Evolutionary conservation across 2,888 invertebrate species (phyloP).

Genomic region (Cylindroiulus punctatus): DNA sequence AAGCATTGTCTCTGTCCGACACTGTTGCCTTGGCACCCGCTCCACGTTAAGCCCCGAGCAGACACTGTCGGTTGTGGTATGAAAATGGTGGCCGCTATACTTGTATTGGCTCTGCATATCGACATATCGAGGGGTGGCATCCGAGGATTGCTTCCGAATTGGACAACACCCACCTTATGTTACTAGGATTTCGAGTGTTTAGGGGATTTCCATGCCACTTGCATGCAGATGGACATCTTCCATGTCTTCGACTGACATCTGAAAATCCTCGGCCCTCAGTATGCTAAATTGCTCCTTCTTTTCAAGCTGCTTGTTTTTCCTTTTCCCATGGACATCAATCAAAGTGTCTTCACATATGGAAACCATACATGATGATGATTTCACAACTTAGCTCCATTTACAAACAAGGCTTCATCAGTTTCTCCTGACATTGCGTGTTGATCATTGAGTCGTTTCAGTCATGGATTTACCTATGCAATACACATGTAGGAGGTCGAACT

Average conservation of each 20-base stretch:
- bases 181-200: background rate
- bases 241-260: background rate
- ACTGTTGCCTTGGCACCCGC: conserved; percentile 23
- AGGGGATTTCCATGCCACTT: background rate
- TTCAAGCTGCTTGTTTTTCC: background rate
- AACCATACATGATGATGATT: too few relatives aligned
- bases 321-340: background rate
- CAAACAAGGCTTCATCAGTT: too few relatives aligned
- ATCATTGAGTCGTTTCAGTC: too few relatives aligned
- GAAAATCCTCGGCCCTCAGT: too few relatives aligned
- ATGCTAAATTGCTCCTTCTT: background rate
- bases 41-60: background rate
- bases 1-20: background rate
- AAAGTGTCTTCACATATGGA: background rate
- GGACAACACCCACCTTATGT: background rate
- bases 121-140: background rate
- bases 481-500: too few relatives aligned
- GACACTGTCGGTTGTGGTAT: background rate
- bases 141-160: background rate
- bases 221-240: background rate
- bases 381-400: too few relatives aligned
- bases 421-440: too few relatives aligned
- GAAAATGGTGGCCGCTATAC: conserved; percentile 29
- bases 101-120: conserved; percentile 45
- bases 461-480: too few relatives aligned